Base-by-base conservation (phyloP, 2,797 vertebrate species). In the Polyboroides typus region DNA sequence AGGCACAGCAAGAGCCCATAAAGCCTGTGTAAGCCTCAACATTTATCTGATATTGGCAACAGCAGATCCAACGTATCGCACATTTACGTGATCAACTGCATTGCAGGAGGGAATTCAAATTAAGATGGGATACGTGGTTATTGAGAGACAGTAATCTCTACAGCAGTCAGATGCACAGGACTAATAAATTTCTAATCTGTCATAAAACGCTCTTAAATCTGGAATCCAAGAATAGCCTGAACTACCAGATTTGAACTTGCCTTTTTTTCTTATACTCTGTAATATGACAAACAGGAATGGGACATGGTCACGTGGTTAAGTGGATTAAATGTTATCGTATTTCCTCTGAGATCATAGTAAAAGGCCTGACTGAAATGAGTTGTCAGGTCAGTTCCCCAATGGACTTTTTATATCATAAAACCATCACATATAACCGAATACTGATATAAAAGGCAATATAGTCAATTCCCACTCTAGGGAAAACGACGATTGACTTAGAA, bases 131-230 rank as follows among this genome's bases (percentile, higher is more conserved):
- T 50, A 92, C 52, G 52, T 2, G 21, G 63, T 86, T 93, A 94
- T 59, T 85, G 93, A 95, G 79, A 83, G 56, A 84, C 66, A 96
- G 95, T 67, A 92, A 90, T 63, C 71, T 72, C 84, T 95, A 81
- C 7, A 52, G 74, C 86, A 95, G 62, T 95, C 91, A 93, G 79
- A 93, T 83, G 29, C 62, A 92, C 48, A 40, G 70, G 73, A 78
- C 48, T 97, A 96, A 96, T 95, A 95, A 82, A 97, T 93, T 96
- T 92, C 88, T 58, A 44, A 78, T 59, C 58, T 86, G 34, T 72
- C 79, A 79, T 26, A 70, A 93, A 96, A 40, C 89, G 75, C 94
- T 42, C 72, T 90, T 93, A 75, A 91, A 76, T 53, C 36, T 80
- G n/a, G 50, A 92, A 91, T 81, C 55, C 66, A 90, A 88, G 74